Evolutionary conservation across 2,888 invertebrate species (phyloP), one percentile per base, ranked within the genome.

Genomic region (Melinaea menophilus): DNA sequence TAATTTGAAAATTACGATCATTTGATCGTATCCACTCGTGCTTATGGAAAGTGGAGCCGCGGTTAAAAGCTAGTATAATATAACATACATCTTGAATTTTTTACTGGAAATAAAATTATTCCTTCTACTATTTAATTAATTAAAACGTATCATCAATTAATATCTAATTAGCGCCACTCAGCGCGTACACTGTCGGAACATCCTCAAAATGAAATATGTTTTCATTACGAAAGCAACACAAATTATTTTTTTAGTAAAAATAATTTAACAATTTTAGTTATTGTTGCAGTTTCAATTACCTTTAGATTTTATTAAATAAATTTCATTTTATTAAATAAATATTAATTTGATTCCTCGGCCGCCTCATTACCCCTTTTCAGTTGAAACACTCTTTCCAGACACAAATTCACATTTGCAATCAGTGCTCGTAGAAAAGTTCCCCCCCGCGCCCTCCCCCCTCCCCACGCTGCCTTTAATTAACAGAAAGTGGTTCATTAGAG

Each of bases 401-500:
- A 90, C 90, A 90, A 90, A 89, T 90, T 90, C 90, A 90, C 90
- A 90, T 90, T 90, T 90, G 90, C 90, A 90, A 90, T 90, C 90
- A 90, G 90, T 87, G 85, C 85, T 80, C 83, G 85, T 87, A 86
- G 88, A 88, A 88, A 90, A 89, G 86, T 88, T 86, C 82, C 80
- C 78, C 72, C 77, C 77, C 71, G 69, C 69, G 22, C 61, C 62
- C 71, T 72, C 69, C 74, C 73, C 71, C 68, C 66, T 70, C 76
- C 70, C 89, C 90, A 79, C 82, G 92, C 91, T 89, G 94, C 93
- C 94, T 95, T 95, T 95, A 95, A 95, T 95, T 95, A 95, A 95
- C 95, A 94, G 94, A 95, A 95, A 95, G 95, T 95, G 95, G 95
- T 95, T 95, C 95, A 95, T 95, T 95, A 95, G 94, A 94, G 95